A percentile compares a stretch with the other conserved stretches of the same genome.
Conservation (phyloP, 2,888 invertebrate genomes). For the Eledona agricola region DNA sequence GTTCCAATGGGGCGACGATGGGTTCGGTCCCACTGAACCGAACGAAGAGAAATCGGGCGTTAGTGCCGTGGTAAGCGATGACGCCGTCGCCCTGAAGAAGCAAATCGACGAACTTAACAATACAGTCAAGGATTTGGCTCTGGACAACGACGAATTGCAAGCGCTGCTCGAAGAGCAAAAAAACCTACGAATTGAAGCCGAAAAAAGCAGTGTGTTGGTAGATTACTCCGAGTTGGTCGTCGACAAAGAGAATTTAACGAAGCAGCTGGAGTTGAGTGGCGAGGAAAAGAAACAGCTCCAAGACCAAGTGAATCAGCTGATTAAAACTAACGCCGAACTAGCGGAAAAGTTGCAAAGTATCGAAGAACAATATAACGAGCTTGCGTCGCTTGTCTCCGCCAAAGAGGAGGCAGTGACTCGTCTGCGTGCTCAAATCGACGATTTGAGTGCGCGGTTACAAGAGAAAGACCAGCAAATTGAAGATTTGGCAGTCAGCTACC, state of each 20-base stretch:
- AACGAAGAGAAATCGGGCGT: constrained; percentile 35
- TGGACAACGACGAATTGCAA: constrained; percentile 71
- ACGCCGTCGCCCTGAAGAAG: constrained; percentile 4
- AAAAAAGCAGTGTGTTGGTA: constrained; percentile 45
- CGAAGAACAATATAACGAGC: constrained; percentile 38
- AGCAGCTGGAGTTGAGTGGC: constrained; percentile 8
- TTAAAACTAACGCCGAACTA: constrained; percentile 47
- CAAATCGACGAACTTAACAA: constrained; percentile 66
- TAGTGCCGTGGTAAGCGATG: background rate
- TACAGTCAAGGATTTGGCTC: constrained; percentile 67
- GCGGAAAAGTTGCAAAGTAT: constrained; percentile 50
- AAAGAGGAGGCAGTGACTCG: constrained; percentile 44
- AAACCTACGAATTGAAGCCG: constrained; percentile 53
- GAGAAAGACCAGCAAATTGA: constrained; percentile 39
- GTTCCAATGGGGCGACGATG: constrained; percentile 64
- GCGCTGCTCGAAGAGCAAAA: constrained; percentile 66
- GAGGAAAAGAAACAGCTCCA: constrained; percentile 45
- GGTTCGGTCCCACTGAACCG: constrained; percentile 40
- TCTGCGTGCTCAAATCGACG: constrained; percentile 38
- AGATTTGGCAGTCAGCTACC: too few species aligned
- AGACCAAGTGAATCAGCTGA: constrained; percentile 39
- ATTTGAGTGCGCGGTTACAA: constrained; percentile 1
- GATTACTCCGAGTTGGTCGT: background rate
- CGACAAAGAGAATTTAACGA: constrained; percentile 7
- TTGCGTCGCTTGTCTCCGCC: constrained; percentile 40